Evolutionary conservation across 2,113 vertebrate genomes (phyloP).

Genomic region (Coreoperca whiteheadi): DNA sequence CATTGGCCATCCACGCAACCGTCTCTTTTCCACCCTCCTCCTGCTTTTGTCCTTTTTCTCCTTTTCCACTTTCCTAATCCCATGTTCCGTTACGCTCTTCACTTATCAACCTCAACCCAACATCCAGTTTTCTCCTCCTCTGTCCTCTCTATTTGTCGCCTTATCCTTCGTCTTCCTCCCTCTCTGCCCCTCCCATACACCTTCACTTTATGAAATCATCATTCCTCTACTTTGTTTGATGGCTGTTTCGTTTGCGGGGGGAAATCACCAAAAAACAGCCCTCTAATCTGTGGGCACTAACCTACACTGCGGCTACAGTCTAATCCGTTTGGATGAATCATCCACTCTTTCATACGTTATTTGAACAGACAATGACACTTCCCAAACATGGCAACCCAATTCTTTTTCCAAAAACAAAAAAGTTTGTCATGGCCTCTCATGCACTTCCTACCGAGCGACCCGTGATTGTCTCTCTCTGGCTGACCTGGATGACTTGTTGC

Average conservation of each 20-base stretch:
- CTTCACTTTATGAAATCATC: conserved; percentile 1
- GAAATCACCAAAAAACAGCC: background rate
- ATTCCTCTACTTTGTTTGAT: background rate
- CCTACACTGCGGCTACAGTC: background rate
- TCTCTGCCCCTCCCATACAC: background rate
- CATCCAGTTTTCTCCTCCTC: conserved; percentile 22
- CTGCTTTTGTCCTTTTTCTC: background rate
- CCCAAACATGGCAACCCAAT: background rate
- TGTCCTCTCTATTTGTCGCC: background rate
- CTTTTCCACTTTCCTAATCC: conserved; percentile 18
- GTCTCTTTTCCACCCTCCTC: no score
- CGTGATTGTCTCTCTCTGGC: background rate
- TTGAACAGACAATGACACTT: no score
- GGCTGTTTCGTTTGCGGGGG: background rate
- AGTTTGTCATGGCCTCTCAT: background rate
- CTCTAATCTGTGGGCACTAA: background rate
- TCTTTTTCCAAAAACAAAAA: background rate
- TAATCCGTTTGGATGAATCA: background rate
- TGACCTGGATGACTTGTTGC: background rate
- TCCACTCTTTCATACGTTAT: no score
- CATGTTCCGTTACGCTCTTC: background rate
- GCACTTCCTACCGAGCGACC: background rate
- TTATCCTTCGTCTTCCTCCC: background rate
- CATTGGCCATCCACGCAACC: background rate
- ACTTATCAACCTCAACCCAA: conserved; percentile 33